Evolutionary conservation across 1,140 invertebrate genomes (phyloP).

Genomic region (Mylabris phalerata): DNA sequence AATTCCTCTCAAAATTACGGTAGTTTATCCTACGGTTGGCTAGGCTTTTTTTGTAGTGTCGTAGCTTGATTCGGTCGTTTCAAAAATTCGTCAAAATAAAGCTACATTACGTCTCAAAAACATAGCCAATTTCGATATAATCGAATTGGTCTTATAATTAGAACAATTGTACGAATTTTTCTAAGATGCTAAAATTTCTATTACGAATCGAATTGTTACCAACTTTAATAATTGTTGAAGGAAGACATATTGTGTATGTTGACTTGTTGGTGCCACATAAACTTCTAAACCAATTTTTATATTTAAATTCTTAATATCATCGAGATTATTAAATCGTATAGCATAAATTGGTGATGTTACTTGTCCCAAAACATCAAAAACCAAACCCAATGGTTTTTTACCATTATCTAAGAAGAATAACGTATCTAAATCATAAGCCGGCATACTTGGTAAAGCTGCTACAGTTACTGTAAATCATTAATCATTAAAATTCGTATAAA

Average conservation of each 20-base stretch:
- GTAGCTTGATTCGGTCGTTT: no score
- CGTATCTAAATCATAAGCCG: slow-evolving; percentile 76
- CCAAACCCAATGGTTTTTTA: slow-evolving; percentile 61
- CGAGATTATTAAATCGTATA: slow-evolving; percentile 30
- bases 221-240: slow-evolving; percentile 37
- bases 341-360: slow-evolving; percentile 41
- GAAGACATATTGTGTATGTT: slow-evolving; percentile 37
- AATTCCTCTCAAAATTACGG: no score
- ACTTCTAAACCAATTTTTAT: slow-evolving; percentile 32
- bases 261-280: slow-evolving; percentile 35
- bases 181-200: no score
- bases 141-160: no score
- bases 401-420: slow-evolving; percentile 64
- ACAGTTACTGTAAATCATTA: slow-evolving; percentile 56
- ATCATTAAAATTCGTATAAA: slow-evolving; percentile 3
- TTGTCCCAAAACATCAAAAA: slow-evolving; percentile 87
- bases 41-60: no score
- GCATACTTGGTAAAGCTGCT: slow-evolving; percentile 56
- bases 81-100: no score
- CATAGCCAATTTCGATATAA: no score
- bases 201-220: slow-evolving; percentile 12
- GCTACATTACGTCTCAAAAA: no score
- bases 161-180: no score
- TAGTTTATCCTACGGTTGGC: no score
- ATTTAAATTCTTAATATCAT: slow-evolving; percentile 27